phyloP scores from a whole-genome alignment of 1,140 invertebrate genomes.

The Hesperophylax magnus region DNA sequence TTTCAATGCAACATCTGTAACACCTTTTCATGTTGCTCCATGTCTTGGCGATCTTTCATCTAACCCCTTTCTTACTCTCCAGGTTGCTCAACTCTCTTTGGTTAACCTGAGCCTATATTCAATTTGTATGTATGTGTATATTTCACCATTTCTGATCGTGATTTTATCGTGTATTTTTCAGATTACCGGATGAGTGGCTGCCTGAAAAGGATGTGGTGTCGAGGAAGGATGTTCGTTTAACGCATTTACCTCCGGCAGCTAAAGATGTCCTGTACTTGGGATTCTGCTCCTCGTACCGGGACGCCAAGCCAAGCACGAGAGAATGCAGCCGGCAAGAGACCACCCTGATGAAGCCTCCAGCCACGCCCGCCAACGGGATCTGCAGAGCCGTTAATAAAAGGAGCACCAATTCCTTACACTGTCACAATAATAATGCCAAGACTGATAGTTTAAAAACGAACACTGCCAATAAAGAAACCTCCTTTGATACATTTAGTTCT shows the following conservation, averaged over 20 bases:
- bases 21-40: too few relatives aligned
- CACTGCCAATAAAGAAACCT: constrained; percentile 45
- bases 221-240: constrained; percentile 71
- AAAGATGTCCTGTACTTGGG: constrained; percentile 59
- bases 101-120: not conserved
- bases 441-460: constrained; percentile 55
- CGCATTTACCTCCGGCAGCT: constrained; percentile 52
- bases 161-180: constrained; percentile 58
- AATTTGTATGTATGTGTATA: not conserved
- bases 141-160: not conserved
- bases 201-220: constrained; percentile 71
- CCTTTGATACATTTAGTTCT: constrained; percentile 30
- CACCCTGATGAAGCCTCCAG: not conserved
- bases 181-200: constrained; percentile 76
- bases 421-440: constrained; percentile 56
- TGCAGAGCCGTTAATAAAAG: constrained; percentile 41
- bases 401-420: constrained; percentile 39
- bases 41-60: too few relatives aligned
- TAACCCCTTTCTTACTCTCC: too few relatives aligned
- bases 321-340: not conserved
- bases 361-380: constrained; percentile 43
- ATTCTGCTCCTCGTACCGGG: constrained; percentile 52
- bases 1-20: too few relatives aligned
- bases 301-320: not conserved
- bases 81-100: not conserved